Base-by-base conservation (phyloP, 2,797 vertebrate genomes). In the Lepidocolaptes lacrymiger region DNA sequence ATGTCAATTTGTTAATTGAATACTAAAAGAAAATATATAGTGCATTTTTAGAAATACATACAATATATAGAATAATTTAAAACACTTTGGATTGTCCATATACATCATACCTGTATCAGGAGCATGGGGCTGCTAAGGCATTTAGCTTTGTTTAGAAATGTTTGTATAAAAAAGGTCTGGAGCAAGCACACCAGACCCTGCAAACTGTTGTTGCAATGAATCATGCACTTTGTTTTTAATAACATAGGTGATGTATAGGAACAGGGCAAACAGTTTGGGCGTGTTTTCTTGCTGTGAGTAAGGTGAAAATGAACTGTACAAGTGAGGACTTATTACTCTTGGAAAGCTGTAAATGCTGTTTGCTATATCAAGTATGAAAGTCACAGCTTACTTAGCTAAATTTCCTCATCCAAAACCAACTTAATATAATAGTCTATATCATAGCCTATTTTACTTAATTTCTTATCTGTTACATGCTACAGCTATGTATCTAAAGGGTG, bases 51-150 rank as follows among this genome's bases (percentile, higher is more conserved):
- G 67, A 86, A 86, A 24, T 11, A 30, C 4, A 7, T 34, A 1
- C 15, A 61, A 4, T 84, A 14, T 17, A 36, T 39, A n/a, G 73
- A 80, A n/a, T 34, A 73, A n/a, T 24, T 58, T 26, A 43, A 83
- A 92, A 7, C 6, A 23, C 1, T 68, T 63, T 26, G 15, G 18
- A 24, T 56, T 76, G 44, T 22, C 28, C 0, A 0, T 22, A 8
- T 54, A 7, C 17, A 69, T 6, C 23, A 4, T 14, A 17, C 2
- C 4, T 58, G 5, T 75, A 14, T 76, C 21, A 44, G 41, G 13
- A 94, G 21, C 44, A 6, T 32, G 19, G 46, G 24, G 24, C 23
- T 69, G 4, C 37, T 64, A 39, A 61, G 30, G n/a, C 55, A 28
- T 62, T 89, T 64, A 61, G 23, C 21, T 2, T 61, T 72, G 15